Conservation (phyloP, 1,140 invertebrate species). For the Charaxes varanes region DNA sequence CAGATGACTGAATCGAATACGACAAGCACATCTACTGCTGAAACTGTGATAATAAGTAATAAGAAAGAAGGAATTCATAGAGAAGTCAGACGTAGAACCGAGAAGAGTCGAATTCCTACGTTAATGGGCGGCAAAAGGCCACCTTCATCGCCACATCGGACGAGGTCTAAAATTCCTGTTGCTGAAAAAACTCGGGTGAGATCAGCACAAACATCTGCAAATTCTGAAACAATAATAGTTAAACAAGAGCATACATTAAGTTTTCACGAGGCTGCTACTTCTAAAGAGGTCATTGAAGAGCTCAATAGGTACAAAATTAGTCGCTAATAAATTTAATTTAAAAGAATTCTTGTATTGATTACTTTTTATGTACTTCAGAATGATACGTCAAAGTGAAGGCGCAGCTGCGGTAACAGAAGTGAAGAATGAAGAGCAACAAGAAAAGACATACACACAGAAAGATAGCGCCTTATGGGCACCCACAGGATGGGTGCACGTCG, state of each 20-base stretch:
- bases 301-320: slow-evolving; percentile 73
- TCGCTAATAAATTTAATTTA: not conserved
- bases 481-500: slow-evolving; percentile 86
- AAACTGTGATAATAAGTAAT: slow-evolving; percentile 76
- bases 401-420: slow-evolving; percentile 31
- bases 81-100: slow-evolving; percentile 37
- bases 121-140: slow-evolving; percentile 56
- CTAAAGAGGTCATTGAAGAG: slow-evolving; percentile 85
- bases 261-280: slow-evolving; percentile 82
- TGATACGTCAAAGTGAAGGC: slow-evolving; percentile 75
- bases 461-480: slow-evolving; percentile 81
- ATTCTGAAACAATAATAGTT: slow-evolving; percentile 54
- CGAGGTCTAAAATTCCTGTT: slow-evolving; percentile 54
- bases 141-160: slow-evolving; percentile 51
- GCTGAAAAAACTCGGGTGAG: slow-evolving; percentile 30
- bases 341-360: slow-evolving; percentile 4
- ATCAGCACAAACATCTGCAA: slow-evolving; percentile 16
- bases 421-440: slow-evolving; percentile 31
- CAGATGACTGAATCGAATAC: slow-evolving; percentile 79
- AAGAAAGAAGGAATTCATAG: slow-evolving; percentile 52
- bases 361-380: slow-evolving; percentile 49
- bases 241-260: slow-evolving; percentile 73
- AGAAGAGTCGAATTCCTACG: slow-evolving; percentile 66
- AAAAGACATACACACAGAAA: slow-evolving; percentile 46
- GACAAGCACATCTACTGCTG: slow-evolving; percentile 78